These are phyloP conservation scores for Salvelinus namaycush DNA, from an alignment of 2,113 vertebrate species.

Conservation along the genomic window DNA sequence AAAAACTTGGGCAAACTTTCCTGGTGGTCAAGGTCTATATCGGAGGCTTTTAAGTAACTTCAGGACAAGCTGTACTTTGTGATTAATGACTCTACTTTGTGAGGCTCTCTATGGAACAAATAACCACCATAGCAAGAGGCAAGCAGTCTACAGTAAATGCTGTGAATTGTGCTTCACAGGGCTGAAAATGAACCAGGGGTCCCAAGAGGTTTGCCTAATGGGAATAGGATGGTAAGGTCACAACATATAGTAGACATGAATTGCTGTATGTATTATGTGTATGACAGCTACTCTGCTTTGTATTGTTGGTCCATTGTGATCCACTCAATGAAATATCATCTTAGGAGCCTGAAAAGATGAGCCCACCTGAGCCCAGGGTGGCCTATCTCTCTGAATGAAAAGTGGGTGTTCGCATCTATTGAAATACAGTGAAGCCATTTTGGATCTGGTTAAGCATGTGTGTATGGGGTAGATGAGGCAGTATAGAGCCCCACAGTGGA, in stretches of 20 bases:
- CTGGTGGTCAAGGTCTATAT: slow-evolving; percentile 12
- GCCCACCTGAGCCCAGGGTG: no score
- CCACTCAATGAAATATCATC: no score
- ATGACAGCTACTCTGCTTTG: no score
- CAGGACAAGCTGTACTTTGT: slow-evolving; percentile 28
- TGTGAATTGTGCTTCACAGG: neutral
- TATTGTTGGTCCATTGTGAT: no score
- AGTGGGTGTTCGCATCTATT: neutral
- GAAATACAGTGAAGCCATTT: slow-evolving; percentile 28
- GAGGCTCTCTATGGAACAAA: slow-evolving; percentile 31
- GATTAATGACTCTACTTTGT: slow-evolving; percentile 49
- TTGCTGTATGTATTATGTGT: no score
- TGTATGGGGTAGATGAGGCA: slow-evolving; percentile 3
- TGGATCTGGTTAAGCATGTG: slow-evolving; percentile 1
- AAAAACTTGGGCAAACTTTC: slow-evolving; percentile 30
- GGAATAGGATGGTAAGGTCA: neutral
- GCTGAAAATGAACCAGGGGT: neutral
- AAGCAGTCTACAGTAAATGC: neutral
- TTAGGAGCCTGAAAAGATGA: no score
- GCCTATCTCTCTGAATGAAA: no score
- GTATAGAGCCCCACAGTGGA: neutral
- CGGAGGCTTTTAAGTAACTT: slow-evolving; percentile 1
- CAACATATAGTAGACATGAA: no score
- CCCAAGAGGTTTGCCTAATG: neutral
- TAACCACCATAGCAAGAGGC: slow-evolving; percentile 8